phyloP scores from a whole-genome alignment of 2,888 invertebrate genomes.

The Galerucella pusilla region DNA sequence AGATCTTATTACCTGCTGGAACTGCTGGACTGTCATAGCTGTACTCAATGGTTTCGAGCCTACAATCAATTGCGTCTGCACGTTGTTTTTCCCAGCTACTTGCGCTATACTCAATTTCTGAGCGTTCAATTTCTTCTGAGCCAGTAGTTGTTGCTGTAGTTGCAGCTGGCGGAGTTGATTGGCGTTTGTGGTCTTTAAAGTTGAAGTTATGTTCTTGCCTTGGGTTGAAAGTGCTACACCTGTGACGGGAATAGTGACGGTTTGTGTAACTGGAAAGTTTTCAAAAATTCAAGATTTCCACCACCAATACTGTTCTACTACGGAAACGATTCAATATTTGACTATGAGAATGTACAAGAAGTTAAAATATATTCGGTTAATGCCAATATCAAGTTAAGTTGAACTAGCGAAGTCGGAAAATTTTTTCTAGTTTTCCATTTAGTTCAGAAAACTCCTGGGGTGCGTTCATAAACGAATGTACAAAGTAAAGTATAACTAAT shows the following conservation, averaged over 20 bases:
- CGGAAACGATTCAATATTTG: not conserved
- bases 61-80: slow-evolving; percentile 78
- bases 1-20: slow-evolving; percentile 73
- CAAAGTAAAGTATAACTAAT: too few species aligned
- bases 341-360: not conserved
- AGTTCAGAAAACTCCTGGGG: too few species aligned
- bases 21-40: slow-evolving; percentile 78
- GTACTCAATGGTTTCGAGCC: slow-evolving; percentile 70
- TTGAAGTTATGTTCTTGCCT: slow-evolving; percentile 63
- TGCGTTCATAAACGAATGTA: too few species aligned
- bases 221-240: slow-evolving; percentile 65
- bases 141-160: slow-evolving; percentile 70
- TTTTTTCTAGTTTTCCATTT: too few species aligned
- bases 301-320: not conserved
- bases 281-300: slow-evolving; percentile 6
- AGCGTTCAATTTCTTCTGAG: slow-evolving; percentile 68
- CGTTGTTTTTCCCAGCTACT: slow-evolving; percentile 65
- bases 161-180: slow-evolving; percentile 76
- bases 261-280: slow-evolving; percentile 59
- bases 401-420: too few species aligned
- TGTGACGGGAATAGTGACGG: slow-evolving; percentile 69
- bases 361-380: not conserved
- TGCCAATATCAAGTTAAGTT: too few species aligned
- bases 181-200: slow-evolving; percentile 68
- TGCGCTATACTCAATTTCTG: slow-evolving; percentile 74